Evolutionary conservation across 2,797 vertebrate genomes (phyloP).

Genomic region (Paedocypris micromegethes): DNA sequence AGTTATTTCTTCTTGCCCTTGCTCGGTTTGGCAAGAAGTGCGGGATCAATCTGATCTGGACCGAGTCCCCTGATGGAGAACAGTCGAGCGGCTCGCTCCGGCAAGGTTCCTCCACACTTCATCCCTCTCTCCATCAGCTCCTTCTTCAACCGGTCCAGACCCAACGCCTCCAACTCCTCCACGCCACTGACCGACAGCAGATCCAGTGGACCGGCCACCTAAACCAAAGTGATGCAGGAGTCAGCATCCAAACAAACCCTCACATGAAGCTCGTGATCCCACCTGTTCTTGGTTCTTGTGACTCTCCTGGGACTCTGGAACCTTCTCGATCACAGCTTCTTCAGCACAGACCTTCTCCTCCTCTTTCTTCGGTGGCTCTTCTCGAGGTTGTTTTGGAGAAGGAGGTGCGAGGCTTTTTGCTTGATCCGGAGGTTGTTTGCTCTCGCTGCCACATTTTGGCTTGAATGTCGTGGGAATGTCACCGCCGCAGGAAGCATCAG

Average conservation of each 20-base stretch:
- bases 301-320: no score
- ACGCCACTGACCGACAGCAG: constrained; percentile 61
- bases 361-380: neutral
- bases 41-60: constrained; percentile 69
- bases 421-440: constrained; percentile 9
- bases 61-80: constrained; percentile 75
- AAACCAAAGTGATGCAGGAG: neutral
- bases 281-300: constrained; percentile 12
- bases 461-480: neutral
- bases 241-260: neutral
- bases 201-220: constrained; percentile 52
- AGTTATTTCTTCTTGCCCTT: constrained; percentile 73
- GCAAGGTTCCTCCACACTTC: constrained; percentile 88
- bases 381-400: neutral
- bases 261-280: neutral
- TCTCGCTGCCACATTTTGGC: neutral
- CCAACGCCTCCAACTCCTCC: constrained; percentile 75
- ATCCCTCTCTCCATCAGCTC: constrained; percentile 74
- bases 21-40: constrained; percentile 74
- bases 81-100: constrained; percentile 80
- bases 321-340: neutral
- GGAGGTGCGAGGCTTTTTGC: constrained; percentile 21
- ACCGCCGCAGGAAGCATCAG: constrained; percentile 17
- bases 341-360: neutral
- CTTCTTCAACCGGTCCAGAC: constrained; percentile 80